These are phyloP conservation scores for Nymphicus hollandicus DNA, from an alignment of 2,113 vertebrate genomes.

Conservation along the genomic window DNA sequence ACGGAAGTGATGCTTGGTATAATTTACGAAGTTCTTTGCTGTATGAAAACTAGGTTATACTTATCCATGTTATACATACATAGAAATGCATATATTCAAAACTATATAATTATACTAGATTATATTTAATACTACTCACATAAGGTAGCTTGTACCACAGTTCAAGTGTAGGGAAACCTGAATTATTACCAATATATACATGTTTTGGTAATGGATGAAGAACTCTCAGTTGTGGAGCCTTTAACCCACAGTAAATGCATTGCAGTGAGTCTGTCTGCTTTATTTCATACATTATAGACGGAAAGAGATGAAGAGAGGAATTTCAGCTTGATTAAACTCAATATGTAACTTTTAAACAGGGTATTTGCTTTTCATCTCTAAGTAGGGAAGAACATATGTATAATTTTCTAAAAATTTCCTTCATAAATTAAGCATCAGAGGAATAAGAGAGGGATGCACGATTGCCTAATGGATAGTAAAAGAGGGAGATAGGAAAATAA, in stretches of 20 bases:
- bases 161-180: background rate
- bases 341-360: background rate
- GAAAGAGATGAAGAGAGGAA: background rate
- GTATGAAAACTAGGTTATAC: background rate
- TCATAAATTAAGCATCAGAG: background rate
- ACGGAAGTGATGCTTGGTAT: background rate
- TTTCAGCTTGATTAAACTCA: background rate
- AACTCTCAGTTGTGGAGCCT: background rate
- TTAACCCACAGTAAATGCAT: background rate
- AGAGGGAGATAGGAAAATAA: background rate
- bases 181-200: background rate
- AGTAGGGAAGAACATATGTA: background rate
- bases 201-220: background rate
- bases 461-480: background rate
- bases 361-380: background rate
- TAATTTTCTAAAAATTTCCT: background rate
- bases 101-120: background rate
- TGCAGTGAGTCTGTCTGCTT: background rate
- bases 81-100: background rate
- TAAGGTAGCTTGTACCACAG: background rate
- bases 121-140: background rate
- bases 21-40: background rate
- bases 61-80: background rate
- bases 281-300: background rate
- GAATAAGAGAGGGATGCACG: background rate